These are phyloP conservation scores for Bubo blakistoni DNA, from an alignment of 2,113 vertebrate genomes.

Conservation along the genomic window DNA sequence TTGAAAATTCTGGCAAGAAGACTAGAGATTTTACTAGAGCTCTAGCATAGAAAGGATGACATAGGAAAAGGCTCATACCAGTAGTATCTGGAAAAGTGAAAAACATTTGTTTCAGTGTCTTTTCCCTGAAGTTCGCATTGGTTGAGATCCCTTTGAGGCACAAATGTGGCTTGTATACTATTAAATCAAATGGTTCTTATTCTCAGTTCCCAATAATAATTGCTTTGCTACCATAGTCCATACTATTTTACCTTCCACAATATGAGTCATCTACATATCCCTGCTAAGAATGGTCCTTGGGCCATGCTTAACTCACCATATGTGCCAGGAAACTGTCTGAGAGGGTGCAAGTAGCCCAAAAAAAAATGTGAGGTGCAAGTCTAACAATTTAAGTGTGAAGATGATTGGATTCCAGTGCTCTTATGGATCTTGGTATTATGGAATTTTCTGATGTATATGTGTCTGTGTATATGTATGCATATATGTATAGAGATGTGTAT, in stretches of 20 bases:
- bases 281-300: background rate
- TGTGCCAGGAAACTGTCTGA: background rate
- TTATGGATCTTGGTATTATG: background rate
- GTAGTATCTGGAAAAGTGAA: background rate
- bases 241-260: background rate
- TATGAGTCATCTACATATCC: background rate
- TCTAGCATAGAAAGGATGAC: background rate
- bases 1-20: background rate
- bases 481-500: background rate
- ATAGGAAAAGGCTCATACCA: background rate
- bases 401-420: background rate
- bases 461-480: too few relatives aligned
- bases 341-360: background rate
- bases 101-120: background rate
- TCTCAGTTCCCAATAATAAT: background rate
- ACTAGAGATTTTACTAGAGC: background rate
- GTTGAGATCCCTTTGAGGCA: background rate
- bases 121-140: background rate
- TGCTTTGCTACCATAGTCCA: background rate
- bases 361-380: background rate
- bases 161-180: background rate
- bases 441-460: background rate
- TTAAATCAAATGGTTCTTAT: background rate
- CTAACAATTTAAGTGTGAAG: background rate
- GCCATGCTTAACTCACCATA: background rate